phyloP scores from a whole-genome alignment of 1,140 invertebrate genomes.

The Drosophila cardini region DNA sequence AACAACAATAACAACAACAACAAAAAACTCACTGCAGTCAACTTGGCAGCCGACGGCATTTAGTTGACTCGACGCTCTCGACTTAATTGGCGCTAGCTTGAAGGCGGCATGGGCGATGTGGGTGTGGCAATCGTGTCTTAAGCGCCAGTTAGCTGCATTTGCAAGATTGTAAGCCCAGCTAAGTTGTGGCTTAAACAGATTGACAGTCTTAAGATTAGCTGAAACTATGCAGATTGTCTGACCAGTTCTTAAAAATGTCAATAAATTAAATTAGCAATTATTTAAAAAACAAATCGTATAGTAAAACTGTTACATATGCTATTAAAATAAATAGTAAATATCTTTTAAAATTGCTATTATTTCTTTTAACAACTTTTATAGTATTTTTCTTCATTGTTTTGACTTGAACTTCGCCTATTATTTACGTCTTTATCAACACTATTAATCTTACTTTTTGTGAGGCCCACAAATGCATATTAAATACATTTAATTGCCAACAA shows the following conservation, averaged over 20 bases:
- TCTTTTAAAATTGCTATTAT: no score
- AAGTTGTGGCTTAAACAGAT: not conserved
- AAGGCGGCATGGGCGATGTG: constrained; percentile 5
- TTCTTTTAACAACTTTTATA: no score
- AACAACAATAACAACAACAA: constrained; percentile 49
- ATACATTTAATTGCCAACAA: constrained; percentile 68
- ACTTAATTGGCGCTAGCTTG: constrained; percentile 64
- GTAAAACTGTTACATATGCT: no score
- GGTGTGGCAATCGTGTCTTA: not conserved
- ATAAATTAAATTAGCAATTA: no score
- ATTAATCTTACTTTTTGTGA: not conserved
- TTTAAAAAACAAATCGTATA: no score
- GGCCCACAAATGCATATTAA: constrained; percentile 46
- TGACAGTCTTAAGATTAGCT: not conserved
- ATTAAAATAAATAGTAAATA: no score
- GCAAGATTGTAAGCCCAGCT: constrained; percentile 4
- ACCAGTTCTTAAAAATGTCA: not conserved
- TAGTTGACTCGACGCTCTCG: constrained; percentile 76
- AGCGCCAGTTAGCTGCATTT: constrained; percentile 17
- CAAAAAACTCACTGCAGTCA: constrained; percentile 44
- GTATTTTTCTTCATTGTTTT: not conserved
- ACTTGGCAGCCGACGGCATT: constrained; percentile 55
- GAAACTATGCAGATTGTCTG: not conserved
- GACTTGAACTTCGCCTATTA: not conserved
- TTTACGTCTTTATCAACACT: constrained; percentile 11